These are phyloP conservation scores for Smithornis capensis DNA, from an alignment of 2,113 vertebrate species.

Conservation along the genomic window DNA sequence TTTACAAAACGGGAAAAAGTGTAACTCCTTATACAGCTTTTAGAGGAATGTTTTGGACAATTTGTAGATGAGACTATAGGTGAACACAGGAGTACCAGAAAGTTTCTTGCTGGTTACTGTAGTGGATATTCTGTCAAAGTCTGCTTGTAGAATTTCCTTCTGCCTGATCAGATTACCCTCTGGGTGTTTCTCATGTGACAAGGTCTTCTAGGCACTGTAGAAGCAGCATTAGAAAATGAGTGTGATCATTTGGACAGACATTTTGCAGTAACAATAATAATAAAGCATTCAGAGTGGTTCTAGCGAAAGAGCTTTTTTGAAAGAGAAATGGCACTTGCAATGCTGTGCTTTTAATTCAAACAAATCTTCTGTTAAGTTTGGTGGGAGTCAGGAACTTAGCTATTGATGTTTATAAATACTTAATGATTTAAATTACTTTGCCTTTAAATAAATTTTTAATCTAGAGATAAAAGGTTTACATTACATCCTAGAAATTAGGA, in stretches of 20 bases:
- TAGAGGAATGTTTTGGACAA: neutral
- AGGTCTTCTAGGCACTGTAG: neutral
- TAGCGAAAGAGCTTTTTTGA: neutral
- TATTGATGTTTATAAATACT: slow-evolving; percentile 20
- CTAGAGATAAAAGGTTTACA: neutral
- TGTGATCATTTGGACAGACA: neutral
- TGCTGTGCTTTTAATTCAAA: neutral
- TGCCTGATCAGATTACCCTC: slow-evolving; percentile 26
- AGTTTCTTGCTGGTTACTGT: neutral
- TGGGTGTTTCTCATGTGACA: neutral
- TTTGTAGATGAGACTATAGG: neutral
- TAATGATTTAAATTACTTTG: slow-evolving; percentile 23
- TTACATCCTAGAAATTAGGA: neutral
- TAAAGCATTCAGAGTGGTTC: neutral
- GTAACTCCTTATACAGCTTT: neutral
- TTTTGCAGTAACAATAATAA: neutral
- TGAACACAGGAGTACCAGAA: neutral
- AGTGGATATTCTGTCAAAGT: neutral
- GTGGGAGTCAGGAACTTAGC: neutral
- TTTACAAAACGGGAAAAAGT: slow-evolving; percentile 32
- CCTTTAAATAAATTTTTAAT: slow-evolving; percentile 49
- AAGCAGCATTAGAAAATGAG: neutral
- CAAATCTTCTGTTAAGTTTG: neutral
- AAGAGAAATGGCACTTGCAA: neutral
- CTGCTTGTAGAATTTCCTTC: neutral